phyloP scores from a whole-genome alignment of 2,113 vertebrate species.

The Rhodinocichla rosea region DNA sequence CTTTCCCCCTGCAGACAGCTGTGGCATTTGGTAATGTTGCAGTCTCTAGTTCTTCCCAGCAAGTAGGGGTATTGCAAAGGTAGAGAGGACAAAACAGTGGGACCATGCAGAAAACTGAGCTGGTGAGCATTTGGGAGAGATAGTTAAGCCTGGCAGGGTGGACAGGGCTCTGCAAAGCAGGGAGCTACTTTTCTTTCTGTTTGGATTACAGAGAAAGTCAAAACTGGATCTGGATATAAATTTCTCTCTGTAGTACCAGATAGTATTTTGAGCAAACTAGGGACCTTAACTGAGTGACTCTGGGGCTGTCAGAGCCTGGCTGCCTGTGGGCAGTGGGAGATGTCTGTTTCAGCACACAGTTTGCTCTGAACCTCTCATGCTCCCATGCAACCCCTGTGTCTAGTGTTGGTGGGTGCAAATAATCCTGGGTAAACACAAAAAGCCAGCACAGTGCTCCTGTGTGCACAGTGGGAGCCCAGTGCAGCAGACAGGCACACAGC shows the following conservation, averaged over 20 bases:
- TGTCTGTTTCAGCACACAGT: fast-evolving
- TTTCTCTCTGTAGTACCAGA: neutral
- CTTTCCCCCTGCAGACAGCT: slow-evolving; percentile 10
- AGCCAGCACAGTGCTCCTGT: neutral
- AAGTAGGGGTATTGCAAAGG: neutral
- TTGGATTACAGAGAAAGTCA: neutral
- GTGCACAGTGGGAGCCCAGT: neutral
- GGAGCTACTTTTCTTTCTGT: neutral
- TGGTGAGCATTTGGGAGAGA: fast-evolving
- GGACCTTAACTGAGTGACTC: neutral
- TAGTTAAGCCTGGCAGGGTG: neutral
- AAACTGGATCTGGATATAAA: neutral
- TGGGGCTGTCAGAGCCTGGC: neutral
- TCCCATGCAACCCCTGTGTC: neutral
- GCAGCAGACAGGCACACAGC: neutral
- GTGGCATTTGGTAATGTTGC: neutral
- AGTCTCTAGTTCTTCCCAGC: neutral
- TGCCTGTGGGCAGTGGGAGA: fast-evolving
- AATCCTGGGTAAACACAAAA: neutral
- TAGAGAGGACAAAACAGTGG: fast-evolving
- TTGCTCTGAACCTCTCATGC: neutral
- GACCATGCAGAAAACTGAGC: neutral
- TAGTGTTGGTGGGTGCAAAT: neutral
- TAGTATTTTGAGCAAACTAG: neutral
- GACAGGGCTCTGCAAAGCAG: fast-evolving